Evolutionary conservation across 2,113 vertebrate genomes (phyloP).

Genomic region (Vireo altiloquus): DNA sequence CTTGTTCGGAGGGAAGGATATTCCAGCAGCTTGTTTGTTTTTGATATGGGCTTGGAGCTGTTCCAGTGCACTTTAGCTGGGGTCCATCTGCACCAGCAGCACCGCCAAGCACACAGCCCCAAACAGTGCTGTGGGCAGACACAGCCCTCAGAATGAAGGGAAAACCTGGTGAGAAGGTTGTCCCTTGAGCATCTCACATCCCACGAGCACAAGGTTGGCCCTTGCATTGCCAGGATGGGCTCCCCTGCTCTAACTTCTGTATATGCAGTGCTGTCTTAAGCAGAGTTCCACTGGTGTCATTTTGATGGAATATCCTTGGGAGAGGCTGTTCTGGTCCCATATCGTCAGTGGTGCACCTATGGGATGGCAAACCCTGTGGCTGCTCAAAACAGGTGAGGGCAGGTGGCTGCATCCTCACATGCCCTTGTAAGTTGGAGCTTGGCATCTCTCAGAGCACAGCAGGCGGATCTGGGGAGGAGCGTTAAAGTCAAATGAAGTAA

Average conservation of each 20-base stretch:
- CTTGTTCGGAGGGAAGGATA: background rate
- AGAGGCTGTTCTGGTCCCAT: background rate
- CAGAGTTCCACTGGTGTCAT: background rate
- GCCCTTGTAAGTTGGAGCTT: background rate
- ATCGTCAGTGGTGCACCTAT: fast-evolving
- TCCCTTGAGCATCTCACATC: background rate
- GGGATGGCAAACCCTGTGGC: fast-evolving
- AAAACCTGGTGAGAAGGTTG: background rate
- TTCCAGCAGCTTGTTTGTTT: background rate
- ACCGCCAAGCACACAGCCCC: background rate
- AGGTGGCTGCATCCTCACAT: background rate
- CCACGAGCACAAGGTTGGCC: fast-evolving
- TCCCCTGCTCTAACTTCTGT: fast-evolving
- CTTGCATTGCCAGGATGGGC: background rate
- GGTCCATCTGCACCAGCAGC: background rate
- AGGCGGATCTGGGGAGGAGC: background rate
- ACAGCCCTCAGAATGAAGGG: background rate
- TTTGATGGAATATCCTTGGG: background rate
- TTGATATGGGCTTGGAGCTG: background rate
- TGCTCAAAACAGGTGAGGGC: fast-evolving
- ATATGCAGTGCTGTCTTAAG: background rate
- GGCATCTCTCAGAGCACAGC: background rate
- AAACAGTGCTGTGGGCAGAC: fast-evolving
- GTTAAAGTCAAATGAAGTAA: background rate
- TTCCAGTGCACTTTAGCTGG: background rate